A percentile compares a stretch with the other conserved stretches of the same genome.
These are phyloP conservation scores for Dryobates pubescens DNA, from an alignment of 2,797 vertebrate species.

Conservation along the genomic window DNA sequence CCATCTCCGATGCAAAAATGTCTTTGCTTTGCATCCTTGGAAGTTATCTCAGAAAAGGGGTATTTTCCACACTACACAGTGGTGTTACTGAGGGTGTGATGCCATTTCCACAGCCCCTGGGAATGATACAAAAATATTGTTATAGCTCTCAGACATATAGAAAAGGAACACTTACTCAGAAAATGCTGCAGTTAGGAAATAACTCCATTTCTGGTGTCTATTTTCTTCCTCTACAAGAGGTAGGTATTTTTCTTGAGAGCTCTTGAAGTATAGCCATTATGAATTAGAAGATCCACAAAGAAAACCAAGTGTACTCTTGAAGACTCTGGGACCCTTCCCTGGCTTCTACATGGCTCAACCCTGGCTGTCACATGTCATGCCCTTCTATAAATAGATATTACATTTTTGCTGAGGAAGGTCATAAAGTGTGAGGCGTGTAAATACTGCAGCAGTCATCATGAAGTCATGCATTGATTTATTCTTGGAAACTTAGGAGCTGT, in stretches of 20 bases:
- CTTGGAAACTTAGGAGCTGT: conserved; percentile 45
- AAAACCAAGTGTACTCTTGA: conserved; percentile 7
- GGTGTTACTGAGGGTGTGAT: neutral
- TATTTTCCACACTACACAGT: neutral
- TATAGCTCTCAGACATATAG: neutral
- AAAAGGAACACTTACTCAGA: neutral
- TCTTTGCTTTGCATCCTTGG: neutral
- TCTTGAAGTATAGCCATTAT: neutral
- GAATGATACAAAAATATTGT: conserved; percentile 9
- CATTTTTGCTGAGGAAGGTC: conserved; percentile 65
- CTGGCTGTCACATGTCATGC: neutral
- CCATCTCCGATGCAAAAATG: neutral
- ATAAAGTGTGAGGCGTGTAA: conserved; percentile 41
- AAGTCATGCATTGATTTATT: conserved; percentile 65
- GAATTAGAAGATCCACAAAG: neutral
- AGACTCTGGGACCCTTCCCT: neutral
- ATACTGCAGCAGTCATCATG: conserved; percentile 46
- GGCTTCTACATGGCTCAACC: neutral
- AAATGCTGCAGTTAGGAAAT: neutral
- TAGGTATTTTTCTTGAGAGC: neutral
- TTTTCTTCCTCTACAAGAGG: neutral
- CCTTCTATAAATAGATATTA: conserved; percentile 49
- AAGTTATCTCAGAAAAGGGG: neutral
- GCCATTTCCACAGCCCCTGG: neutral
- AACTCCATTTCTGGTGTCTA: neutral